Base-by-base conservation (phyloP, 2,888 invertebrate genomes). In the Drosophila nr. perissopoda region DNA sequence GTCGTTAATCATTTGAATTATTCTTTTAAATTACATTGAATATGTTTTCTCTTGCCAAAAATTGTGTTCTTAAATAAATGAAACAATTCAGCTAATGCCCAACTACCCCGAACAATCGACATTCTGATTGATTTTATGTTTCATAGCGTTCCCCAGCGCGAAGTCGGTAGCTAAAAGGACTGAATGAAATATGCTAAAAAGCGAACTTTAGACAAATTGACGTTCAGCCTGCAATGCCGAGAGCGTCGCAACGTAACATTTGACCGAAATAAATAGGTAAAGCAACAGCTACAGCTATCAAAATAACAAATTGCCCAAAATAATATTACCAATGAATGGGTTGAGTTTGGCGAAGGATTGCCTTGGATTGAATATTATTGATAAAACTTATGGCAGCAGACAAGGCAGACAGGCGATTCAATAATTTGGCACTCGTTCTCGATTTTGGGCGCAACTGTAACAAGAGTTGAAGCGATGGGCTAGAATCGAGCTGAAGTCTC, bases 351-450 rank as follows among this genome's bases (percentile, higher is more conserved):
- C 40, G 51, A 82, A 75, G 78, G 73, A 73, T 74, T 78, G 79
- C 74, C 82, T 79, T 84, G 79, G 70, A 82, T 87, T 84, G 82
- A 78, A 82, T 85, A 83, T 85, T 90, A 90, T 90, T 90, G 89
- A 90, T 91, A 90, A 90, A 90, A 90, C 89, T 91, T 89, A 75
- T 84, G 77, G 68, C 84, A 69, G 67, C 16, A 60, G 36, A 10
- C 67, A 58, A 69, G 70, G 58, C 36, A 48, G 36, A 40, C 59
- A 64, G 59, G 73, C 72, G 71, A 78, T 82, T 81, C 90, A 88
- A 89, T 87, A 87, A 71, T 56, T 60, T 63, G 53, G 59, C 46
- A 64, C 48, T 53, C 51, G 56, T 68, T 69, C 64, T 71, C 57
- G 52, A 49, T 71, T 67, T 58, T 54, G 52, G 71, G 59, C 48